These are phyloP conservation scores for Eupithecia subfuscata DNA, from an alignment of 2,888 invertebrate genomes.

Conservation along the genomic window DNA sequence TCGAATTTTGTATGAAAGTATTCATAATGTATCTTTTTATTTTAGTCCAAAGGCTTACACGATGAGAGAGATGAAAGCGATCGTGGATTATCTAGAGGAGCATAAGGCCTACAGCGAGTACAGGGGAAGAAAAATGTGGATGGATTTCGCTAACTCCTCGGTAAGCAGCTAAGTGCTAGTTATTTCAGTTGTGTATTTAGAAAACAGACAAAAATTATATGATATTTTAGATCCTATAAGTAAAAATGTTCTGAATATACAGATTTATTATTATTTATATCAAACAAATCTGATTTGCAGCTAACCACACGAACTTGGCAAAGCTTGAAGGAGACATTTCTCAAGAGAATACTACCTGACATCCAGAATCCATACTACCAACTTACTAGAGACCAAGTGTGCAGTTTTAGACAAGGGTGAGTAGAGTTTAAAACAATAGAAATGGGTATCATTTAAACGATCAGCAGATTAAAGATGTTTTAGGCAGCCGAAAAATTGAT, in stretches of 20 bases:
- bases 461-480: too few species aligned
- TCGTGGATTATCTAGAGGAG: constrained; percentile 71
- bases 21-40: constrained; percentile 28
- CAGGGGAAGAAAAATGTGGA: constrained; percentile 77
- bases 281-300: constrained; percentile 48
- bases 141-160: constrained; percentile 67
- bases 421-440: constrained; percentile 31
- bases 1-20: not conserved
- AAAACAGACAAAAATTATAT: not conserved
- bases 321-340: constrained; percentile 78
- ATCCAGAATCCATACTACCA: constrained; percentile 77
- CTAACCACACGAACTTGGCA: constrained; percentile 76
- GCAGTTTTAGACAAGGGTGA: constrained; percentile 72
- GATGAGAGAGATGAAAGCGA: constrained; percentile 71
- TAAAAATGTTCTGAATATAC: too few species aligned
- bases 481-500: too few species aligned
- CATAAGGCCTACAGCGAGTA: constrained; percentile 64
- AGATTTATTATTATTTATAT: too few species aligned
- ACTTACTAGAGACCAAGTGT: constrained; percentile 63
- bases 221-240: too few species aligned
- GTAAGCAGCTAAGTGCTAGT: constrained; percentile 50
- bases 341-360: constrained; percentile 77
- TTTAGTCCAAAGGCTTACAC: constrained; percentile 65
- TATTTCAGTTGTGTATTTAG: not conserved
- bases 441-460: too few species aligned